Percentiles rank a stretch among this genome's conserved stretches.
phyloP scores from a whole-genome alignment of 2,113 vertebrate species.

The Cololabis saira region DNA sequence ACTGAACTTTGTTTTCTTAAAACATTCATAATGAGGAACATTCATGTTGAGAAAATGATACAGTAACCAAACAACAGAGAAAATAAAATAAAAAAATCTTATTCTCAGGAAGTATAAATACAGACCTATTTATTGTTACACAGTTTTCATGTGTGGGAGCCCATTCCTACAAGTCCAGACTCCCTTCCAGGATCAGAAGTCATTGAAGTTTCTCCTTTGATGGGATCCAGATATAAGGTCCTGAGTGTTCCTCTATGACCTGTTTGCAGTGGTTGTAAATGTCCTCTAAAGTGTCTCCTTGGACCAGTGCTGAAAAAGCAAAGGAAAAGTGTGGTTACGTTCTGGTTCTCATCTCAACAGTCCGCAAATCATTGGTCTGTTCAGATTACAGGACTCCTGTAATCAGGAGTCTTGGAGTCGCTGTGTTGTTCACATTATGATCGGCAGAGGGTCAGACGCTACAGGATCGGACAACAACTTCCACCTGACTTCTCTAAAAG shows the following conservation, averaged over 20 bases:
- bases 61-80: constrained; percentile 41
- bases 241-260: constrained; percentile 98
- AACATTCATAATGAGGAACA: constrained; percentile 82
- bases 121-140: constrained; percentile 89
- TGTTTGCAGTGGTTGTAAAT: constrained; percentile 99
- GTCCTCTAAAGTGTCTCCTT: constrained; percentile 97
- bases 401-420: too few species aligned
- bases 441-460: too few species aligned
- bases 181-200: constrained; percentile 72
- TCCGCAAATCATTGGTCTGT: too few species aligned
- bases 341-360: too few species aligned
- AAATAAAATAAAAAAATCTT: constrained; percentile 41
- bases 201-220: constrained; percentile 99
- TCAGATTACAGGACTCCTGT: too few species aligned
- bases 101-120: constrained; percentile 86
- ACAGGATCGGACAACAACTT: too few species aligned
- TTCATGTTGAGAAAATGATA: constrained; percentile 71
- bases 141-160: constrained; percentile 91
- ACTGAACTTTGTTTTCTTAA: constrained; percentile 70
- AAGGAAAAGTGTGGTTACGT: constrained; percentile 25
- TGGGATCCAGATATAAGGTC: constrained; percentile 98
- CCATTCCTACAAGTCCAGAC: constrained; percentile 81
- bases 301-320: constrained; percentile 90
- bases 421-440: too few species aligned
- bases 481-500: too few species aligned